Percentiles rank a stretch among this genome's conserved stretches.
Conservation (phyloP, 2,888 invertebrate species). For the Sycophila texana region DNA sequence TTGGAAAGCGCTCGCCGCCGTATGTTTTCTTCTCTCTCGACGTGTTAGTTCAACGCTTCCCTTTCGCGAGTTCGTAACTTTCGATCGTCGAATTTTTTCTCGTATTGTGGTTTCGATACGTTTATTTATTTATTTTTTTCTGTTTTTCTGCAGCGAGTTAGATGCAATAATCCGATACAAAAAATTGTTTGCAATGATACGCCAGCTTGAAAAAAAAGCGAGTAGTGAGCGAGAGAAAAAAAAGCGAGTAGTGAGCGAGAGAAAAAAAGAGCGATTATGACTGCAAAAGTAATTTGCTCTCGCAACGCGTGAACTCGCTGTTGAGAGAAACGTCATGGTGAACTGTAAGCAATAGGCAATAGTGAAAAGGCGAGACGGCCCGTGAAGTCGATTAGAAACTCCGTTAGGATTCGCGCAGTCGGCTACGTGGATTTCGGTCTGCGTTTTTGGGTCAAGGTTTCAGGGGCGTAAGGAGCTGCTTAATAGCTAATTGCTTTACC, state of each 20-base stretch:
- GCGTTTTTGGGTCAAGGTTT: slow-evolving; percentile 36
- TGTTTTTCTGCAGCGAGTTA: not conserved
- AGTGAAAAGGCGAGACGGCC: too few species aligned
- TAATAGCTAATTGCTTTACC: not conserved
- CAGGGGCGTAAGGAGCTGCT: too few species aligned
- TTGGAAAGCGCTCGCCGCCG: not conserved
- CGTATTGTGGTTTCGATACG: not conserved
- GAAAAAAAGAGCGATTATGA: not conserved
- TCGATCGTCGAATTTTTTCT: too few species aligned
- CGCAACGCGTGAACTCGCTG: not conserved
- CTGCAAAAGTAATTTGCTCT: not conserved
- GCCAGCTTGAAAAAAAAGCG: not conserved
- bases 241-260: not conserved
- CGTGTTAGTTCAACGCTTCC: not conserved
- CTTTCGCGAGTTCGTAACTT: too few species aligned
- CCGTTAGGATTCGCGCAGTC: slow-evolving; percentile 30
- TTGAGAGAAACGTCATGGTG: not conserved
- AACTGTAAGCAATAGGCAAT: not conserved
- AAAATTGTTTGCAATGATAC: not conserved
- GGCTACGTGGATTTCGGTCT: slow-evolving; percentile 22
- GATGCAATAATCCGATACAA: not conserved
- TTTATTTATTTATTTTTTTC: not conserved
- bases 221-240: too few species aligned
- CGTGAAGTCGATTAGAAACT: slow-evolving; percentile 43
- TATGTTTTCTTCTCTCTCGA: not conserved